Percentiles rank a stretch among this genome's conserved stretches.
Conservation (phyloP, 2,888 invertebrate species). For the Patella depressa region DNA sequence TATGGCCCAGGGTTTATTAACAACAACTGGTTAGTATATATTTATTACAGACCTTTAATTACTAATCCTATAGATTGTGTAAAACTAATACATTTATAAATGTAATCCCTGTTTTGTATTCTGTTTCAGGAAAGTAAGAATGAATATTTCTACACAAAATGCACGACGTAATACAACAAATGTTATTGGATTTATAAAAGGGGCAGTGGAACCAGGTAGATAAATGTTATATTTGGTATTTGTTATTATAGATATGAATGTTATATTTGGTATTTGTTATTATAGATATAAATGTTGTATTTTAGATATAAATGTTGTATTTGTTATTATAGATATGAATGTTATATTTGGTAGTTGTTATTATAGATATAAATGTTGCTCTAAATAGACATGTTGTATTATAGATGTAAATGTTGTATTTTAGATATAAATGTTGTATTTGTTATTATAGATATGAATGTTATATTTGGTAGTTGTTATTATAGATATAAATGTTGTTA, state of each 20-base stretch:
- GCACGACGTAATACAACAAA: conserved; percentile 47
- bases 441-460: no score
- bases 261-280: no score
- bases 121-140: conserved; percentile 43
- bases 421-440: no score
- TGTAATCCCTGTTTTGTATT: not conserved
- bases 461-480: no score
- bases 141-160: conserved; percentile 50
- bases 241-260: conserved; percentile 69
- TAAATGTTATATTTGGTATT: conserved; percentile 69
- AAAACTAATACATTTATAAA: not conserved
- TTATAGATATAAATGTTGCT: no score
- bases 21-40: conserved; percentile 32
- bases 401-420: not conserved
- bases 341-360: no score
- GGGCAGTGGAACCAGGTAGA: conserved; percentile 55
- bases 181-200: conserved; percentile 58
- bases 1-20: conserved; percentile 70
- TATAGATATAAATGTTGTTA: no score
- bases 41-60: not conserved
- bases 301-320: no score
- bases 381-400: no score
- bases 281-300: not conserved
- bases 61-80: not conserved
- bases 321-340: no score